Evolutionary conservation across 53 echinoderm and acorn worm species (phyloP).

Genomic region (Astropecten irregularis): DNA sequence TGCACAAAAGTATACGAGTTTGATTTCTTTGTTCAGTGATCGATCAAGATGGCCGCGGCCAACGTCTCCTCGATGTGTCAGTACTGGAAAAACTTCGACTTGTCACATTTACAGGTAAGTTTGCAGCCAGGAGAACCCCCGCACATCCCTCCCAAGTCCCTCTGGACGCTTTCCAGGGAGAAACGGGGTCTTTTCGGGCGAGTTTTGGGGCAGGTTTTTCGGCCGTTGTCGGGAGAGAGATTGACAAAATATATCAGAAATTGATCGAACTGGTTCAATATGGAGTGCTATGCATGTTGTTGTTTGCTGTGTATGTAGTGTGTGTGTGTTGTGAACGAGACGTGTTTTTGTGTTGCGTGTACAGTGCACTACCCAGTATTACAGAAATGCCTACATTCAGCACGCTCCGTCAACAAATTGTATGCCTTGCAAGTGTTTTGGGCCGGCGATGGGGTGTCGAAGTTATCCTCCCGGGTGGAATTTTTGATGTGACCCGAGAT

Average conservation of each 20-base stretch:
- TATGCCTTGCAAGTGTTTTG: no score
- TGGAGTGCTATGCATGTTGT: slow-evolving; percentile 23
- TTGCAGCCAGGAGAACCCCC: not conserved
- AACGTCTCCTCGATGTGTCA: slow-evolving; percentile 99
- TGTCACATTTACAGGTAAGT: slow-evolving; percentile 93
- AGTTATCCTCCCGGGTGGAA: no score
- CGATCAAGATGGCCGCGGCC: slow-evolving; percentile 98
- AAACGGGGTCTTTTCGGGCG: slow-evolving; percentile 34
- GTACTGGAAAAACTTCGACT: slow-evolving; percentile 99
- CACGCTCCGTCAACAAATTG: slow-evolving; percentile 6
- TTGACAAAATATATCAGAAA: slow-evolving; percentile 84
- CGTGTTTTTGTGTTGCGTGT: no score
- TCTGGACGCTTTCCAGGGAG: slow-evolving; percentile 5
- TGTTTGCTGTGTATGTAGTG: not conserved
- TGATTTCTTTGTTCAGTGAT: slow-evolving; percentile 72
- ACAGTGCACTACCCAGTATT: no score
- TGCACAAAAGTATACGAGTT: slow-evolving; percentile 49
- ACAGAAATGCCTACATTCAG: no score
- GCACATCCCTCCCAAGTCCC: not conserved
- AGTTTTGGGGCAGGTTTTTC: slow-evolving; percentile 48
- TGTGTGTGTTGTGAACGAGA: slow-evolving; percentile 2
- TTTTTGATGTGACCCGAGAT: not conserved
- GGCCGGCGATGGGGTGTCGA: no score
- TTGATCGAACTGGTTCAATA: slow-evolving; percentile 78
- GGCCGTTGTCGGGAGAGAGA: slow-evolving; percentile 33